Evolutionary conservation across 2,797 vertebrate genomes (phyloP), one percentile per base, ranked within the genome.

Genomic region (Leucoraja ocellata): DNA sequence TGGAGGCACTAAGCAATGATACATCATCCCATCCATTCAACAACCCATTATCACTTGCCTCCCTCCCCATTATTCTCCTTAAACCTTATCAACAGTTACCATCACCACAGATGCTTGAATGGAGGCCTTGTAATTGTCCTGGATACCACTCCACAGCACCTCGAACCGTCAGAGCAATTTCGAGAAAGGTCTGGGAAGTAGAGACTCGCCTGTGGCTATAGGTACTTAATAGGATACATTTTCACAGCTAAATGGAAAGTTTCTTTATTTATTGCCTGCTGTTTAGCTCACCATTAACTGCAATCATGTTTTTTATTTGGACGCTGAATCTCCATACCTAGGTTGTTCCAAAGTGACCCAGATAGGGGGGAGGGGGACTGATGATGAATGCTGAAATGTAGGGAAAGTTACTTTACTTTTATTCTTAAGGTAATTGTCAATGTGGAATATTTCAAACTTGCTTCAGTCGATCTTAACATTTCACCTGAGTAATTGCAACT

Each of bases 161-260:
- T 98, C 98, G 98, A 98, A 98, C 98, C 95, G 97, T 97, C 97
- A 97, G 98, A 97, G 97, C 98, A 98, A 98, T 99, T 98, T 98
- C 96, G 96, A 97, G 97, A 98, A 97, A 96, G 96, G 96, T 96
- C 97, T 96, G 96, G 94, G 96, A 97, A 96, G 97, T 96, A 97
- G 98, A 98, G 61, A 97, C 97, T 97, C 97, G 98, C 98, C 98
- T 94, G 96, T 97, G 98, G 99, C 98, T 97, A 98, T 96, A 96
- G 96, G 96, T 97, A 96, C 97, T 97, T 98, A 98, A 99, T 98
- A 98, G 97, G 96, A 94, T 97, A 96, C 96, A 97, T 97, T 98
- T 97, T 98, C 97, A 95, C 95, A 95, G 97, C 98, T 98, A 98
- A 98, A 98, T 98, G 97, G 97, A 97, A 97, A 98, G 97, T 96